Evolutionary conservation across 2,888 invertebrate genomes (phyloP), one percentile per base, ranked within the genome.

Genomic region (Coelopa pilipes): DNA sequence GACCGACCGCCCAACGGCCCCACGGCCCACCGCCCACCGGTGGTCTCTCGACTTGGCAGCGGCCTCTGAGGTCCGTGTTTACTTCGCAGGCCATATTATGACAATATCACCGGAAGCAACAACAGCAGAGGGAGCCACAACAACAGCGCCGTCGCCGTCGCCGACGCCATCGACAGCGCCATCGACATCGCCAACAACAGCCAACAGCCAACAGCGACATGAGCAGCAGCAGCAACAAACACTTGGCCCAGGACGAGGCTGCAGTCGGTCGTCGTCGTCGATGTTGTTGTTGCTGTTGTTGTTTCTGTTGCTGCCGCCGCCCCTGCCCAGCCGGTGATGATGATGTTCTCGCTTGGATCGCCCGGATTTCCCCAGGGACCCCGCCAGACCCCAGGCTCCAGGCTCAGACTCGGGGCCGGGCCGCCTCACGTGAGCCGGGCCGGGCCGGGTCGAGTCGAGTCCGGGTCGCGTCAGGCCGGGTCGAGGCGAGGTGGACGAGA

Each of bases 271-370:
- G 69, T 77, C 75, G 70, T 68, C 78, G 74, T 75, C 78, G 72
- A 73, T 77, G 49, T 70, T 78, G 69, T 74, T 75, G 17, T 74
- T 77, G n/a, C 62, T 74, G 68, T 60, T 77, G 76, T 75, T 77
- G 75, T 70, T 69, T n/a, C n/a, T n/a, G n/a, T 76, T 78, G 78
- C 78, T 81, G 84, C 84, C 34, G 34, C 34, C 34, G 4, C 34
- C 34, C 7, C 34, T 34, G 34, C 2, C 34, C 34, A 84, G 85
- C 84, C 83, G 84, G 84, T 86, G 85, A 84, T 84, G 85, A 83
- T 83, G 83, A 84, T 86, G 83, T 86, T 85, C 84, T 83, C 81
- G 81, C 79, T 80, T 80, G 82, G 84, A 85, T 84, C 84, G 82
- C 79, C 79, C 81, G 83, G 81, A 83, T 83, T 82, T 84, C 87